Conservation (phyloP, 2,888 invertebrate genomes). For the Drosophila stalkeri region DNA sequence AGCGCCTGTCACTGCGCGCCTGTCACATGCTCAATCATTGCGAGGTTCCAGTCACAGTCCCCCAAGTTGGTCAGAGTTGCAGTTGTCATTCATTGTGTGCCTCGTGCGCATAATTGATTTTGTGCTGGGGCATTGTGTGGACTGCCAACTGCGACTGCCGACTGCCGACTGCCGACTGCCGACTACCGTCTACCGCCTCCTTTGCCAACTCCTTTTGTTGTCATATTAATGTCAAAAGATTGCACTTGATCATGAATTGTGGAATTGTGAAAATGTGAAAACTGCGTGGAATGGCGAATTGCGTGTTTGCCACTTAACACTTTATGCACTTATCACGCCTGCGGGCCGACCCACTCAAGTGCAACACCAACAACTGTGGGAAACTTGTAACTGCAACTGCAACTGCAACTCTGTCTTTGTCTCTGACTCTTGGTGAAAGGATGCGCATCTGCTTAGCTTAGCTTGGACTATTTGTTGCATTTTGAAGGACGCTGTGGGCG, state of each 20-base stretch:
- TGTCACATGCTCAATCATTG: slow-evolving; percentile 76
- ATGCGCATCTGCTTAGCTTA: slow-evolving; percentile 33
- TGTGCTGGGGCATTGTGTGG: slow-evolving; percentile 34
- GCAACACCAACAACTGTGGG: slow-evolving; percentile 41
- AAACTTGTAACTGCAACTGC: slow-evolving; percentile 35
- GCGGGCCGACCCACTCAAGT: slow-evolving; percentile 50
- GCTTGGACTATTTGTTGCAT: background rate
- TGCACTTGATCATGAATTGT: slow-evolving; percentile 81
- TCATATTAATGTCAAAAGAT: slow-evolving; percentile 81
- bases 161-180: background rate
- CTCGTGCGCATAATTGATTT: slow-evolving; percentile 78
- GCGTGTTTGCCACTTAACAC: slow-evolving; percentile 78
- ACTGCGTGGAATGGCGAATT: slow-evolving; percentile 44
- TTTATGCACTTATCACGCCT: slow-evolving; percentile 56
- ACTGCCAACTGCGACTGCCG: background rate
- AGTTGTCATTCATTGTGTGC: slow-evolving; percentile 68
- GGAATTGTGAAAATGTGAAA: slow-evolving; percentile 36
- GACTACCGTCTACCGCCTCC: slow-evolving; percentile 14
- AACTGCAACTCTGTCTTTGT: background rate
- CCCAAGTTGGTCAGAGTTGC: slow-evolving; percentile 18
- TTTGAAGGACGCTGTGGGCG: slow-evolving; percentile 54
- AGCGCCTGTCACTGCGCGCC: slow-evolving; percentile 53
- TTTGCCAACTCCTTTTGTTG: slow-evolving; percentile 65
- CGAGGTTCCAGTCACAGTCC: slow-evolving; percentile 18
- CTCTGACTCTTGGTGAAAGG: slow-evolving; percentile 62